Evolutionary conservation across 2,888 invertebrate species (phyloP).

Genomic region (Rhorus exstirpatorius): DNA sequence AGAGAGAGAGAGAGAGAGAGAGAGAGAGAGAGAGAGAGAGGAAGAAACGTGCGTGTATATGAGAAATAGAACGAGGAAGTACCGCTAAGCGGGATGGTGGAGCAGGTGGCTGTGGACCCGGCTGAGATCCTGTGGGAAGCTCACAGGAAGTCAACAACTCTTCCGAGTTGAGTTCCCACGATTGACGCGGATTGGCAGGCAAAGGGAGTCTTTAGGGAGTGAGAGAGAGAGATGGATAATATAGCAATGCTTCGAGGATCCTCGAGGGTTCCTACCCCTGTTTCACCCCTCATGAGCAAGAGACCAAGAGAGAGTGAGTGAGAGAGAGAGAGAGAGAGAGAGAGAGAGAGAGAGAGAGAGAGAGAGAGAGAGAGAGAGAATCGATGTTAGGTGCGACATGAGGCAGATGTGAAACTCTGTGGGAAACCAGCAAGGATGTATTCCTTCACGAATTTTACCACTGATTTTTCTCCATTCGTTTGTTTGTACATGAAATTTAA

Average conservation of each 20-base stretch:
- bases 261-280: constrained; percentile 53
- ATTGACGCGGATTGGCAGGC: constrained; percentile 77
- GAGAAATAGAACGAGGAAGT: constrained; percentile 66
- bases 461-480: constrained; percentile 47
- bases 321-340: constrained; percentile 67
- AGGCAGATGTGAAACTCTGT: constrained; percentile 85
- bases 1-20: constrained; percentile 26
- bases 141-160: constrained; percentile 86
- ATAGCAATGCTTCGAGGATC: constrained; percentile 55
- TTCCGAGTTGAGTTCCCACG: constrained; percentile 85
- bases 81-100: constrained; percentile 75
- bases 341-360: constrained; percentile 54
- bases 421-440: constrained; percentile 81
- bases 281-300: constrained; percentile 73
- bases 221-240: constrained; percentile 55
- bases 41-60: constrained; percentile 13
- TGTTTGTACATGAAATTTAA: constrained; percentile 9
- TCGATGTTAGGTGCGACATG: constrained; percentile 73
- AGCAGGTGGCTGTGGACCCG: constrained; percentile 83
- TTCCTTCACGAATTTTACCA: constrained; percentile 66
- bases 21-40: constrained; percentile 1
- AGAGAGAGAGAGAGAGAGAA: constrained; percentile 67
- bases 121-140: constrained; percentile 85
- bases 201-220: constrained; percentile 41
- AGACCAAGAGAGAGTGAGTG: constrained; percentile 55